phyloP scores from a whole-genome alignment of 2,888 invertebrate genomes.

The Schizotus pectinicornis region DNA sequence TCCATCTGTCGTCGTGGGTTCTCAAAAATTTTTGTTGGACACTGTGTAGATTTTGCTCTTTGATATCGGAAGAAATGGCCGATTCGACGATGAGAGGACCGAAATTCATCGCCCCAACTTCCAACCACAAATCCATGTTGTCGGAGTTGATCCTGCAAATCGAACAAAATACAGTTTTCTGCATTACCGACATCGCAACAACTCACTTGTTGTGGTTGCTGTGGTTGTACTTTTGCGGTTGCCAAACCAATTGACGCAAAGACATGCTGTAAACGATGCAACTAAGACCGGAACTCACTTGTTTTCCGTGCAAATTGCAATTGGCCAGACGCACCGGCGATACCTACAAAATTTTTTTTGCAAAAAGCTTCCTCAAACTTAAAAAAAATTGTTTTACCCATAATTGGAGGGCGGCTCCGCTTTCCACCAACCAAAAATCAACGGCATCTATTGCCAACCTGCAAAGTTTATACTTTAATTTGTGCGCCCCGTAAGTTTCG shows the following conservation, averaged over 20 bases:
- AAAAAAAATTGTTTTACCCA: slow-evolving; percentile 64
- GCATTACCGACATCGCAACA: not conserved
- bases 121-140: slow-evolving; percentile 79
- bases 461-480: slow-evolving; percentile 90
- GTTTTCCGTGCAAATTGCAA: slow-evolving; percentile 94
- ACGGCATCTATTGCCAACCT: slow-evolving; percentile 87
- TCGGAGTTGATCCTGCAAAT: slow-evolving; percentile 38
- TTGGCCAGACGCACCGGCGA: slow-evolving; percentile 87
- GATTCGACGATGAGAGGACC: slow-evolving; percentile 92
- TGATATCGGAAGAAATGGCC: slow-evolving; percentile 73
- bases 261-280: slow-evolving; percentile 68
- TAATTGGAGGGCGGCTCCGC: slow-evolving; percentile 83
- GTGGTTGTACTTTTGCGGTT: slow-evolving; percentile 56
- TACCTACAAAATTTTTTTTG: slow-evolving; percentile 67
- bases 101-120: slow-evolving; percentile 87
- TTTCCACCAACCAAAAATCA: slow-evolving; percentile 90
- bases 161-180: not conserved
- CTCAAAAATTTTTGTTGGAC: slow-evolving; percentile 83
- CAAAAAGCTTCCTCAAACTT: no score
- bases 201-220: slow-evolving; percentile 54
- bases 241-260: slow-evolving; percentile 55
- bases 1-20: slow-evolving; percentile 82
- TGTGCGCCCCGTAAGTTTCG: slow-evolving; percentile 49
- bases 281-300: slow-evolving; percentile 88
- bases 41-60: slow-evolving; percentile 77